Percentiles rank a stretch among this genome's conserved stretches.
Evolutionary conservation across 2,113 vertebrate genomes (phyloP).

Genomic region (Triplophysa rosa): DNA sequence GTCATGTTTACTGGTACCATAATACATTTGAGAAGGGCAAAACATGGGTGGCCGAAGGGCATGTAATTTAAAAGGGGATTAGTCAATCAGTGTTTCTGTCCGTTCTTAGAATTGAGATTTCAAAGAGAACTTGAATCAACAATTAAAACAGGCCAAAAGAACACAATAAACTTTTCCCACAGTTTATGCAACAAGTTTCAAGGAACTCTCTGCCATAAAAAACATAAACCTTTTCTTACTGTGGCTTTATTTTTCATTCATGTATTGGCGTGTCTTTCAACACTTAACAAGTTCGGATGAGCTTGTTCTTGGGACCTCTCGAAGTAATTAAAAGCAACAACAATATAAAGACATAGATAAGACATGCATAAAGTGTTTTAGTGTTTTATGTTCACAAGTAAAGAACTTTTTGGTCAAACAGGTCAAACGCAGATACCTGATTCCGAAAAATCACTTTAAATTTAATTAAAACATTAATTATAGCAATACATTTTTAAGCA

Average conservation of each 20-base stretch:
- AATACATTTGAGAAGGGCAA: constrained; percentile 2
- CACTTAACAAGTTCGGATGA: background rate
- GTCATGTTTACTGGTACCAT: constrained; percentile 5
- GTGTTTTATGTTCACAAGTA: too few species aligned
- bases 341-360: too few species aligned
- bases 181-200: background rate
- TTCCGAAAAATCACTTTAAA: too few species aligned
- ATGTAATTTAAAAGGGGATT: constrained; percentile 16
- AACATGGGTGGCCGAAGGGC: constrained; percentile 19
- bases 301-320: background rate
- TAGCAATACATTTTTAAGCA: too few species aligned
- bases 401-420: too few species aligned
- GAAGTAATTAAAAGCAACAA: too few species aligned
- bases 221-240: background rate
- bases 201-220: constrained; percentile 21
- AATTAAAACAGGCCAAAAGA: background rate
- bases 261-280: background rate
- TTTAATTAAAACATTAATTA: too few species aligned
- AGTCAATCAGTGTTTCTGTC: background rate
- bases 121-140: constrained; percentile 34
- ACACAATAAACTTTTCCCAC: constrained; percentile 7
- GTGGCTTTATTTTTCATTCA: background rate
- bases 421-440: too few species aligned
- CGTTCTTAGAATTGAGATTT: constrained; percentile 26
- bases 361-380: too few species aligned